Evolutionary conservation across 2,888 invertebrate species (phyloP).

Genomic region (Bedellia somnulentella): DNA sequence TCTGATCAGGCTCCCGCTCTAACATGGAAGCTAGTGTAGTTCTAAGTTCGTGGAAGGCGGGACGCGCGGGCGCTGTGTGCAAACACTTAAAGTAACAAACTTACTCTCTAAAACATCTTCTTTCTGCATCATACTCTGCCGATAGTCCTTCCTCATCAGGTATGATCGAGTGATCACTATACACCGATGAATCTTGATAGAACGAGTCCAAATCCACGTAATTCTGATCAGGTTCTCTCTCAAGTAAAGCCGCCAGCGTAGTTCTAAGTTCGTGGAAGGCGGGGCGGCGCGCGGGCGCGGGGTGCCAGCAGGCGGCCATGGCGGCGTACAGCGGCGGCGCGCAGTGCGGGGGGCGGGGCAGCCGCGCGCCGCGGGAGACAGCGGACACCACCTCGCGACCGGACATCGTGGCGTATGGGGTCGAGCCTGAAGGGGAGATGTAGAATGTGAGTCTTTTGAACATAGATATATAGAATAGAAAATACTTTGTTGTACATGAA

Average conservation of each 20-base stretch:
- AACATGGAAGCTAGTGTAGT: too few species aligned
- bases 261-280: slow-evolving; percentile 65
- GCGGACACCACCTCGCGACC: slow-evolving; percentile 81
- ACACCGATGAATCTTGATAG: too few species aligned
- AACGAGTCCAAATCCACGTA: too few species aligned
- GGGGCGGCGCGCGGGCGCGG: slow-evolving; percentile 72
- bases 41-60: too few species aligned
- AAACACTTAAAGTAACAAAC: slow-evolving; percentile 13
- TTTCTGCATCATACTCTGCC: slow-evolving; percentile 47
- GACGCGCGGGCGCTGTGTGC: too few species aligned
- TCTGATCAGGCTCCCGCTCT: too few species aligned
- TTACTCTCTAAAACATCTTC: slow-evolving; percentile 47
- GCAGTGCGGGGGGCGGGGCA: slow-evolving; percentile 79
- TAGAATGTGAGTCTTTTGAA: not conserved
- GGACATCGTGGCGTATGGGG: slow-evolving; percentile 83
- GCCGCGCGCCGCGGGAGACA: slow-evolving; percentile 75
- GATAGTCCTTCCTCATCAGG: slow-evolving; percentile 51
- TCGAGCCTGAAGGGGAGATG: slow-evolving; percentile 64
- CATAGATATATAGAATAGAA: too few species aligned
- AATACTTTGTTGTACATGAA: too few species aligned
- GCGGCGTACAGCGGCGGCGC: slow-evolving; percentile 60
- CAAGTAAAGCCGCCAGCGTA: slow-evolving; percentile 63
- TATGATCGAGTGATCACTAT: slow-evolving; percentile 54
- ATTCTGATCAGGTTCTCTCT: slow-evolving; percentile 63
- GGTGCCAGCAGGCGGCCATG: slow-evolving; percentile 63